phyloP scores from a whole-genome alignment of 2,113 vertebrate genomes.

The Onychostruthus taczanowskii region DNA sequence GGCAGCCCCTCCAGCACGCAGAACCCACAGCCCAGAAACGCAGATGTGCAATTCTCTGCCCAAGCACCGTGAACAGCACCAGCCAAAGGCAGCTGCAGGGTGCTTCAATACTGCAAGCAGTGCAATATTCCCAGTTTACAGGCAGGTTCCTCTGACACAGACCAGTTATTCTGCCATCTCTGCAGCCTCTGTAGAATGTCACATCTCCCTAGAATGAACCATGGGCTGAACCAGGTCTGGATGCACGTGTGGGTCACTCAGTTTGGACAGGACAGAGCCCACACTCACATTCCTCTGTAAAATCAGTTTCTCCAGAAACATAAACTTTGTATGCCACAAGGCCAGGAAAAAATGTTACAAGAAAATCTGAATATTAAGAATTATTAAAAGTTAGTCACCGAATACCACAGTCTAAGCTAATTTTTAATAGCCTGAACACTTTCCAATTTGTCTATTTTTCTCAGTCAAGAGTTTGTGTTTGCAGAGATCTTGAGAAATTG shows the following conservation, averaged over 20 bases:
- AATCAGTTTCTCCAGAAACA: not conserved
- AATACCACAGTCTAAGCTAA: not conserved
- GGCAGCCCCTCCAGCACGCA: not conserved
- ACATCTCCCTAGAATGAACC: not conserved
- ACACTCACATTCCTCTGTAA: not conserved
- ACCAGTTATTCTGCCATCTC: not conserved
- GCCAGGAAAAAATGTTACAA: not conserved
- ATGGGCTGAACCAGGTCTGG: not conserved
- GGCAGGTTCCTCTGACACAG: not conserved
- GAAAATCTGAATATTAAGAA: not conserved
- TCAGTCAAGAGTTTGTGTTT: not conserved
- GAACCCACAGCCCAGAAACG: not conserved
- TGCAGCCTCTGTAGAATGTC: not conserved
- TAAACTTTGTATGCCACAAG: not conserved
- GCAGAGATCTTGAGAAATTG: not conserved
- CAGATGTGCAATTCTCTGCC: not conserved
- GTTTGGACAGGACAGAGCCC: not conserved
- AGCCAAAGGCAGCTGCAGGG: not conserved
- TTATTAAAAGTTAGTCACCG: not conserved
- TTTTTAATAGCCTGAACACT: not conserved
- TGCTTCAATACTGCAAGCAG: not conserved
- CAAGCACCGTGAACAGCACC: not conserved
- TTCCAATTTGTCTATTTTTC: not conserved
- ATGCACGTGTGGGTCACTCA: fast-evolving
- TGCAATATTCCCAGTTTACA: not conserved